A percentile compares a stretch with the other conserved stretches of the same genome.
Conservation (phyloP, 2,113 vertebrate species). For the Callorhinus ursinus region DNA sequence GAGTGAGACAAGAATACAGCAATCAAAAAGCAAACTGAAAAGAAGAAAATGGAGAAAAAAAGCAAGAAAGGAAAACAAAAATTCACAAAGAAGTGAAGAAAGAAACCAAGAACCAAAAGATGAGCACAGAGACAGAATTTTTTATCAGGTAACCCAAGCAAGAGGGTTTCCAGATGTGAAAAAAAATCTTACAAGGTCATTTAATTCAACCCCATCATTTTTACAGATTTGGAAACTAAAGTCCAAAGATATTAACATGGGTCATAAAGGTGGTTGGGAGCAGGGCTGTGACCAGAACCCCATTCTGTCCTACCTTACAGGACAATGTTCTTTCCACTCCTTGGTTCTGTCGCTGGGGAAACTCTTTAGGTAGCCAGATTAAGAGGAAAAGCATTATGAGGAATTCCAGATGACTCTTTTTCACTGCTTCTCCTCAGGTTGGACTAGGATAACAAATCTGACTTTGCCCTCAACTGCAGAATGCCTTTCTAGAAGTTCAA, state of each 20-base stretch:
- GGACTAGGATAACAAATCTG: slow-evolving; percentile 19
- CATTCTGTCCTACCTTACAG: not conserved
- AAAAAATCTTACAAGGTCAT: not conserved
- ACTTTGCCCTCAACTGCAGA: slow-evolving; percentile 2
- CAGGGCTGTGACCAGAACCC: not conserved
- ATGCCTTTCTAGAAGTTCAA: not conserved
- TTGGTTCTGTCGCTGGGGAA: not conserved
- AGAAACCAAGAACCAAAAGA: not conserved
- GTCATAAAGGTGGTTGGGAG: not conserved
- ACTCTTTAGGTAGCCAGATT: not conserved
- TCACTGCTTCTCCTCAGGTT: not conserved
- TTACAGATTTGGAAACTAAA: not conserved
- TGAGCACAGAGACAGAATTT: not conserved
- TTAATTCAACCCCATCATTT: not conserved
- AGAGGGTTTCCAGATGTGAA: not conserved
- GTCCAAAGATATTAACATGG: not conserved
- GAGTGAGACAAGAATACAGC: not conserved
- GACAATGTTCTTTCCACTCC: not conserved
- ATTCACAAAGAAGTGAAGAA: not conserved
- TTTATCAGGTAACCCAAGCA: not conserved
- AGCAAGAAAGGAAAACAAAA: not conserved
- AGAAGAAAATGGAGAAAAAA: not conserved
- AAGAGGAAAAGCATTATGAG: not conserved
- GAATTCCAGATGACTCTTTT: not conserved
- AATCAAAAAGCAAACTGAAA: not conserved